Percentiles rank a stretch among this genome's conserved stretches.
Conservation (phyloP, 2,797 vertebrate genomes). For the Picus viridis region DNA sequence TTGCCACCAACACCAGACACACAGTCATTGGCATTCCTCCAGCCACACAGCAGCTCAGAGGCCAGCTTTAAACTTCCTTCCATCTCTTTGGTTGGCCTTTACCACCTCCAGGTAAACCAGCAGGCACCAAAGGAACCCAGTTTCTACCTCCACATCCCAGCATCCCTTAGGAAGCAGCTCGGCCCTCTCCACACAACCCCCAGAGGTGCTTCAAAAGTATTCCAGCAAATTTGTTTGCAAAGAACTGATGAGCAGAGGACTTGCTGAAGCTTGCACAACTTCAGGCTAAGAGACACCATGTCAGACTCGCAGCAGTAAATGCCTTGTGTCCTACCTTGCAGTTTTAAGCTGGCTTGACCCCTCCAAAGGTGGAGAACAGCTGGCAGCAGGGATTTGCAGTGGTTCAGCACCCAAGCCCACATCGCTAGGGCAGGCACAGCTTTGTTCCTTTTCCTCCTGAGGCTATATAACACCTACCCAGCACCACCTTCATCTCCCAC, state of each 20-base stretch:
- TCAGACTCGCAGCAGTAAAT: background rate
- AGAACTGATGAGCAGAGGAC: rapidly evolving
- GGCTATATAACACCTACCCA: background rate
- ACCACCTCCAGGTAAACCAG: background rate
- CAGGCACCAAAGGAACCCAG: background rate
- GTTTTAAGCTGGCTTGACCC: rapidly evolving
- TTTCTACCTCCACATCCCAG: background rate
- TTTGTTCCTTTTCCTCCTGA: rapidly evolving
- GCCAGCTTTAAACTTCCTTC: background rate
- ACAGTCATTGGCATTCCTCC: background rate
- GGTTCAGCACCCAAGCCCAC: rapidly evolving
- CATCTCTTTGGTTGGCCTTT: rapidly evolving
- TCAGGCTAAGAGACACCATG: background rate
- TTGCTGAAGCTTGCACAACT: rapidly evolving
- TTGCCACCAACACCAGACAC: too few relatives aligned
- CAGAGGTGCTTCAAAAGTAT: background rate
- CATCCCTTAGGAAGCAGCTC: background rate
- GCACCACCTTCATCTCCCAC: rapidly evolving
- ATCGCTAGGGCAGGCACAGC: rapidly evolving
- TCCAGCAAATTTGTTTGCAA: background rate
- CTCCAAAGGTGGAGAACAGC: rapidly evolving
- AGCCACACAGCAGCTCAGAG: background rate
- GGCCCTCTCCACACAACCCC: background rate
- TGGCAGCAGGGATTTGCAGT: rapidly evolving
- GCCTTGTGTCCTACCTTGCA: background rate